Evolutionary conservation across 2,113 vertebrate genomes (phyloP).

Genomic region (Anseranas semipalmata): DNA sequence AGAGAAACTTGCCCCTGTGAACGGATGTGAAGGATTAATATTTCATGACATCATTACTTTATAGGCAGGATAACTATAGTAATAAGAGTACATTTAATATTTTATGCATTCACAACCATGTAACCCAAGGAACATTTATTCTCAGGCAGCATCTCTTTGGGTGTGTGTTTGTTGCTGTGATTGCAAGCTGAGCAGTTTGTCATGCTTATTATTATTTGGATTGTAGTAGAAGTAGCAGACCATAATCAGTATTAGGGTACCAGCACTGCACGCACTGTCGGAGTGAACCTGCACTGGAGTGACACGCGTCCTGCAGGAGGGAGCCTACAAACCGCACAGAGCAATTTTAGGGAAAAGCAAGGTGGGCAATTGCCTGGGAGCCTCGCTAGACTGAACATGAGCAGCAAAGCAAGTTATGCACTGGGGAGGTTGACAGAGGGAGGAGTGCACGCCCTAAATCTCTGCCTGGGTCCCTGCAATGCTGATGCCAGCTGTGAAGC

Average conservation of each 20-base stretch:
- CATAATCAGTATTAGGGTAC: not conserved
- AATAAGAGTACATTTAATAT: not conserved
- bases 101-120: not conserved
- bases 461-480: not conserved
- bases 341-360: not conserved
- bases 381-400: not conserved
- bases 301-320: not conserved
- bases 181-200: not conserved
- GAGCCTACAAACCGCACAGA: not conserved
- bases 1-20: not conserved
- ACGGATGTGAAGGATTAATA: not conserved
- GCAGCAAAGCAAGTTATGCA: not conserved
- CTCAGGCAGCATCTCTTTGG: not conserved
- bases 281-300: not conserved
- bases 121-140: not conserved
- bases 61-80: not conserved
- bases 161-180: not conserved
- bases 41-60: not conserved
- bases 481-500: not conserved
- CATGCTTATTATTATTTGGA: rapidly evolving
- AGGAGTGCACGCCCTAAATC: not conserved
- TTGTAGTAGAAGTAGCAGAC: not conserved
- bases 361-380: not conserved
- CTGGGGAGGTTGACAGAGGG: not conserved
- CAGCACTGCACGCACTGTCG: rapidly evolving